phyloP scores from a whole-genome alignment of 2,113 vertebrate species.

The Heterotis niloticus region DNA sequence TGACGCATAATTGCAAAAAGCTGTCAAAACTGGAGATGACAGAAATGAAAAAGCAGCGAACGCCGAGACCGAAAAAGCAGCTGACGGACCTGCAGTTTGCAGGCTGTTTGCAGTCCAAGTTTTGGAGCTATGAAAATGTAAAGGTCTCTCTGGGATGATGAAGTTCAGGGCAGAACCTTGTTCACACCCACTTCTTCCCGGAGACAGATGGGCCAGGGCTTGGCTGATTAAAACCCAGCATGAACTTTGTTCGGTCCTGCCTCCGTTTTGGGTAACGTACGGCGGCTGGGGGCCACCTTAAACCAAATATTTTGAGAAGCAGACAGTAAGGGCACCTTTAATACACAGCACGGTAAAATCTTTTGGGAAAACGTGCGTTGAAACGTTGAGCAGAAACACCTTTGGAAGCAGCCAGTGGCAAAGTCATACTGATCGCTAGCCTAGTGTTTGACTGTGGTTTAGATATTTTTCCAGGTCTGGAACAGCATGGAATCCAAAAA shows the following conservation, averaged over 20 bases:
- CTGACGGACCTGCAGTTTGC: neutral
- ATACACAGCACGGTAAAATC: neutral
- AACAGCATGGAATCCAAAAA: constrained; percentile 3
- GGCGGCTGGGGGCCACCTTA: neutral
- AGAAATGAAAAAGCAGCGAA: neutral
- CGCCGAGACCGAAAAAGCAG: neutral
- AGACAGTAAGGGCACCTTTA: neutral
- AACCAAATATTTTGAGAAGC: neutral
- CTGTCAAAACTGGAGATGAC: neutral
- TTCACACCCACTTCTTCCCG: neutral
- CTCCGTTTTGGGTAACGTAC: neutral
- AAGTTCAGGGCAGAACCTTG: neutral
- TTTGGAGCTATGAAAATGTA: neutral
- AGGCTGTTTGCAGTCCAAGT: neutral
- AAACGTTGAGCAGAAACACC: neutral
- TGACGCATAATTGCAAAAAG: neutral
- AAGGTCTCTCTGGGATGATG: neutral
- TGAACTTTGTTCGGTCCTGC: neutral
- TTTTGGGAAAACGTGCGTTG: neutral
- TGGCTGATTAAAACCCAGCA: neutral
- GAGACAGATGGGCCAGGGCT: neutral
- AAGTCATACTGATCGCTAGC: neutral
- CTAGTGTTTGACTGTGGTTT: neutral
- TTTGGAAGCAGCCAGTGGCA: neutral
- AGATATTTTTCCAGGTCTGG: neutral